Base-by-base conservation (phyloP, 2,113 vertebrate genomes). In the Varanus komodoensis region DNA sequence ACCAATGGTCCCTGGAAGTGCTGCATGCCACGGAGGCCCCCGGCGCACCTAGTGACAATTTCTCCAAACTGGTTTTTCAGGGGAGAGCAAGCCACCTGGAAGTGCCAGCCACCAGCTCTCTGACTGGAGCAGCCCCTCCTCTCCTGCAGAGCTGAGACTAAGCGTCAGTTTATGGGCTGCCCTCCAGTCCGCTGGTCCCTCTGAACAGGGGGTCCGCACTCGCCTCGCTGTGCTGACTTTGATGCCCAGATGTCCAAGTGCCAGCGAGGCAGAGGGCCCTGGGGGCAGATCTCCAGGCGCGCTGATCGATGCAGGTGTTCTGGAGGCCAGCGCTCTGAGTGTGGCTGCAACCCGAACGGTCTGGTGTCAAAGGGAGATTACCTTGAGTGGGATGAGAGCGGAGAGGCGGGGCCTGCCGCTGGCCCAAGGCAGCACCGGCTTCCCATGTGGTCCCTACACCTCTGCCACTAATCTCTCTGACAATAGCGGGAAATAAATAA, bases 401-500 rank as follows among this genome's bases (percentile, higher is more conserved):
- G 54, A 75, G 19, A 19, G 74, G 87, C 8, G 4, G 69, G 38
- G 84, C 57, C 44, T 77, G n/a, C 3, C 77, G 29, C 2, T 83
- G 89, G 64, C 91, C 64, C 89, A 23, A 85, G 57, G 69, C 61
- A 27, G 75, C 8, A 27, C 74, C 86, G 79, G 77, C 84, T 87
- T 15, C 82, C 23, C 29, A 57, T 8, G 8, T 29, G 89, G 84
- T 27, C 64, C 86, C 90, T 75, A 89, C 92, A 78, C 67, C 3
- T 92, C 88, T 92, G 69, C 82, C 89, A 71, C 67, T 89, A 68
- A 89, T 27, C 1, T 32, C 34, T 88, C 84, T 67, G 92, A 87
- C 90, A 75, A 38, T 71, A 68, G 92, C 29, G 5, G 74, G 80
- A 61, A 67, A 90, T 90, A 92, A 91, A 91, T 91, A 89, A 64